phyloP scores from a whole-genome alignment of 2,888 invertebrate genomes.

The Agrypnus murinus region DNA sequence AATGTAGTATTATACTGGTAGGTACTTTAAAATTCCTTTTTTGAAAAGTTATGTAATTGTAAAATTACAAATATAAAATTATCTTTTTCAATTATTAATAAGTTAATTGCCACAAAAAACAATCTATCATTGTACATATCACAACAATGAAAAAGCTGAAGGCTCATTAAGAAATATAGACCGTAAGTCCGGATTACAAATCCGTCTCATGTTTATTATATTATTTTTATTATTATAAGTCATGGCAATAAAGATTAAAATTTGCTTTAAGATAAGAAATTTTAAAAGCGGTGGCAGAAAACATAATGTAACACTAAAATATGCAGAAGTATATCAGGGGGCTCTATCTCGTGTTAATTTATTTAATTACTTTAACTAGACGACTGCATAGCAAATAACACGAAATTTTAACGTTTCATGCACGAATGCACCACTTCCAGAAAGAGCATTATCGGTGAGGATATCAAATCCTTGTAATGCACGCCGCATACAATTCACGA shows the following conservation, averaged over 20 bases:
- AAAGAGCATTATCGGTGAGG: constrained; percentile 48
- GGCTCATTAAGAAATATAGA: constrained; percentile 7
- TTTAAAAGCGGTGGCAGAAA: constrained; percentile 25
- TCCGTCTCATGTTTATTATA: neutral
- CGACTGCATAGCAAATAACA: constrained; percentile 45
- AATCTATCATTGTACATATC: constrained; percentile 1
- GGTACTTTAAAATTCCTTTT: constrained; percentile 4
- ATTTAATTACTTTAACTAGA: constrained; percentile 48
- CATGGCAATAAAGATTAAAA: constrained; percentile 29
- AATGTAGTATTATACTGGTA: no score
- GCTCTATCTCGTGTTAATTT: constrained; percentile 43
- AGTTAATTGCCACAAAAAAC: constrained; percentile 7
- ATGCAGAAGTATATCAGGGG: constrained; percentile 27
- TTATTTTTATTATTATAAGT: constrained; percentile 26
- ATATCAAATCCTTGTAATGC: constrained; percentile 43
- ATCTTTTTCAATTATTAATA: neutral
- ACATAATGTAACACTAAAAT: constrained; percentile 32
- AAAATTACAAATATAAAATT: neutral
- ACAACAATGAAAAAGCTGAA: no score
- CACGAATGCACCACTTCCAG: constrained; percentile 51
- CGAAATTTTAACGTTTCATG: constrained; percentile 49
- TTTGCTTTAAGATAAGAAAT: constrained; percentile 20
- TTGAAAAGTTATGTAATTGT: neutral
- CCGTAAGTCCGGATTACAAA: neutral
- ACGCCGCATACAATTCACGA: constrained; percentile 40